A percentile compares a stretch with the other conserved stretches of the same genome.
phyloP scores from a whole-genome alignment of 2,888 invertebrate genomes.

The Torymus texanus region DNA sequence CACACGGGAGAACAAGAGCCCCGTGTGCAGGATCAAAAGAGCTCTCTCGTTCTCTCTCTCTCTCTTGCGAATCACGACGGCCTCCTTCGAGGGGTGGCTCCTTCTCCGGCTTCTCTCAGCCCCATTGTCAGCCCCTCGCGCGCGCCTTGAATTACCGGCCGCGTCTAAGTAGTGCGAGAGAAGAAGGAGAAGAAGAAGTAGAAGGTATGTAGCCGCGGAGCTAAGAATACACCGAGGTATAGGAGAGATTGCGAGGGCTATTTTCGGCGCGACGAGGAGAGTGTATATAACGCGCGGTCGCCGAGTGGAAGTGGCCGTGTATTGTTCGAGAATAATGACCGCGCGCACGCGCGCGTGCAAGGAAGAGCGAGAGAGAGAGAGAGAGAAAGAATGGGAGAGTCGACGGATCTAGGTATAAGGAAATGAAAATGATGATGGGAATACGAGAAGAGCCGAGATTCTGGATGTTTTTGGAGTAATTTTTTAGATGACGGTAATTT shows the following conservation, averaged over 20 bases:
- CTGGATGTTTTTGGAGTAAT: too few species aligned
- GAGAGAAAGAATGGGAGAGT: not conserved
- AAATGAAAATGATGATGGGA: too few species aligned
- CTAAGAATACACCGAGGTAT: not conserved
- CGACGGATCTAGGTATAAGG: too few species aligned
- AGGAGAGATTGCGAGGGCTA: not conserved
- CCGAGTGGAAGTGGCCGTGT: too few species aligned
- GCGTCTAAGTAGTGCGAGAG: too few species aligned
- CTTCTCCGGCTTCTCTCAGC: not conserved
- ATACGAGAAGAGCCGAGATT: too few species aligned
- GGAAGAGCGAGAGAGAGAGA: not conserved
- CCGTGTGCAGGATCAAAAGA: conserved; percentile 7
- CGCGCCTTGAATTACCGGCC: conserved; percentile 27
- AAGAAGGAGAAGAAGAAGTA: too few species aligned
- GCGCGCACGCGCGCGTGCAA: not conserved
- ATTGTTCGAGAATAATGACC: not conserved
- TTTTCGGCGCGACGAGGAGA: too few species aligned
- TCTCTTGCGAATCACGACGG: conserved; percentile 17
- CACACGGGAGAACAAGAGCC: not conserved
- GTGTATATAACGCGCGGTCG: not conserved
- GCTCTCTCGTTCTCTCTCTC: not conserved
- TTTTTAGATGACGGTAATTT: too few species aligned
- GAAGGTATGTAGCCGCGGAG: not conserved
- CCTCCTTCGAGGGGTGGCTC: conserved; percentile 30
- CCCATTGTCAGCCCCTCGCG: not conserved